Base-by-base conservation (phyloP, 2,888 invertebrate genomes). In the Acronicta aceris region DNA sequence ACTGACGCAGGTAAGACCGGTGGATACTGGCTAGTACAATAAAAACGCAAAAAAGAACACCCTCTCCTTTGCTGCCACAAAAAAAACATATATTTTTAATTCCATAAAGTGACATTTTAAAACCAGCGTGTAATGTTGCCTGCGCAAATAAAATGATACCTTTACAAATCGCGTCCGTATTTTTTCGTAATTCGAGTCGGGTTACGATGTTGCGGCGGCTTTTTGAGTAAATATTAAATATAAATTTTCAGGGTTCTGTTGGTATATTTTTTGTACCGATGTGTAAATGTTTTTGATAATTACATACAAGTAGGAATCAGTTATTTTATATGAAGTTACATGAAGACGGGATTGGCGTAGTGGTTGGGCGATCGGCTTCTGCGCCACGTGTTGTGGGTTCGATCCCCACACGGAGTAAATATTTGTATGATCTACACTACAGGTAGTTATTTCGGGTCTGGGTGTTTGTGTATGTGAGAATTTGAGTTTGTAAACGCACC, bases 141-240 rank as follows among this genome's bases (percentile, higher is more conserved):
- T 15, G 21, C 16, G 5, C 42, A 49, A 62, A 68, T 53, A 55
- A 68, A 56, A 56, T 25, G 58, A 53, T 49, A 59, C 41, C 36
- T 21, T 27, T 38, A 47, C 46, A 57, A 55, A 70, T 41, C 33
- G n/a, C 17, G 17, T 38, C 38, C 12, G 15, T 45, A 27, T 43
- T 49, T 55, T 49, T 42, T 38, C 38, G n/a, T 52, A 61, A 61
- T 67, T 61, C 41, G 13, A 38, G 40, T 33, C 51, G 17, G 15
- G 61, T 45, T 49, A 52, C 43, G 41, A 49, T 48, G 33, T 60
- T 15, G 13, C 36, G 25, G 17, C 43, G 13, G 43, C 9, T 15
- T 33, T 45, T 48, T 6, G 25, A 12, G n/a, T 47, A 51, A 51
- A 60, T 33, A 52, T 60, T 54, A 10, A 46, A 54, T 48, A 48